Percentiles rank a stretch among this genome's conserved stretches.
These are phyloP conservation scores for Hippasteria phrygiana DNA, from an alignment of 53 echinoderm and acorn worm species.

Conservation along the genomic window DNA sequence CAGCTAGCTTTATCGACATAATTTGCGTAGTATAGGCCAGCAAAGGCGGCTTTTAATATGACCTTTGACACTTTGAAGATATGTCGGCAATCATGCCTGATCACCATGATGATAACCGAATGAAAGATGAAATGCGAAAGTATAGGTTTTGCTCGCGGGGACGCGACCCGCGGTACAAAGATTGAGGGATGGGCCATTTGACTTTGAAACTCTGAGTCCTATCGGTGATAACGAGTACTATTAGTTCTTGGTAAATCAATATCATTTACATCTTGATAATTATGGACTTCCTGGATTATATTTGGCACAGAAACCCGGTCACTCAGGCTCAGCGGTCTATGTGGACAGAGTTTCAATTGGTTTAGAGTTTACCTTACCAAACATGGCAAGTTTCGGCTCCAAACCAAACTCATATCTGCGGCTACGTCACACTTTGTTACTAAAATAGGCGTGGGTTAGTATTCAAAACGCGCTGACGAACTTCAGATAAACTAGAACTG, in stretches of 20 bases:
- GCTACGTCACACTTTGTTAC: neutral
- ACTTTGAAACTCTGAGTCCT: neutral
- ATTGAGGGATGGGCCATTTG: neutral
- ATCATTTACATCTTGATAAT: slow-evolving; percentile 1
- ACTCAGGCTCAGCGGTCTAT: neutral
- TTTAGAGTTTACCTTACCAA: slow-evolving; percentile 14
- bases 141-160: too few relatives aligned
- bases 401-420: neutral
- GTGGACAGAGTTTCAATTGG: neutral
- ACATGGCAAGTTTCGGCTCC: neutral
- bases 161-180: neutral
- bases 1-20: neutral
- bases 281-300: neutral
- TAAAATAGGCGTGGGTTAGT: too few relatives aligned
- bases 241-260: neutral
- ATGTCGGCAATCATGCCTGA: too few relatives aligned
- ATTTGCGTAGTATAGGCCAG: neutral
- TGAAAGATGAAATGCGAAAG: too few relatives aligned
- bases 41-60: neutral
- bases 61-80: neutral
- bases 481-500: too few relatives aligned
- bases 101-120: too few relatives aligned
- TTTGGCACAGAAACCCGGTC: too few relatives aligned
- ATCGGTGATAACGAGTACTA: neutral
- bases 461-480: too few relatives aligned